Evolutionary conservation across 2,888 invertebrate genomes (phyloP).

Genomic region (Drosophila putrida): DNA sequence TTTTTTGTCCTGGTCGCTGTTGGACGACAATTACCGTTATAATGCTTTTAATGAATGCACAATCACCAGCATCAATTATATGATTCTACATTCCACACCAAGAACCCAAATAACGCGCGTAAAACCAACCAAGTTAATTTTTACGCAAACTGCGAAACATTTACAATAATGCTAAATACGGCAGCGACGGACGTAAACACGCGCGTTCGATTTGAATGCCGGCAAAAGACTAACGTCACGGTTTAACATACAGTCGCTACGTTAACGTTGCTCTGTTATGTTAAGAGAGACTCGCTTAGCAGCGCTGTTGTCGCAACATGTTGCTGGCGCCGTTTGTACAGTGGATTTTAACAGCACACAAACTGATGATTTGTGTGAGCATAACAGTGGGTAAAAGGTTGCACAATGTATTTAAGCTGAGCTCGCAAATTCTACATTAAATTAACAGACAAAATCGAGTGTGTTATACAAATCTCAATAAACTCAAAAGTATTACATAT

Average conservation of each 20-base stretch:
- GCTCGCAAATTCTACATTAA: too few species aligned
- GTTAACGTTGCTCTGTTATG: conserved; percentile 42
- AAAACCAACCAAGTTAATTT: conserved; percentile 37
- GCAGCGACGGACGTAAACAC: conserved; percentile 41
- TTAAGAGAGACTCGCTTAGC: conserved; percentile 39
- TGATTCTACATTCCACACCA: conserved; percentile 4
- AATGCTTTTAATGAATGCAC: conserved; percentile 23
- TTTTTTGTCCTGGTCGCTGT: conserved; percentile 36
- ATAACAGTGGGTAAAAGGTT: neutral
- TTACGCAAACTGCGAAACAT: conserved; percentile 50
- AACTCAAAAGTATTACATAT: too few species aligned
- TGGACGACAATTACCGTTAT: neutral
- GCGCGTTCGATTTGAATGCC: conserved; percentile 59
- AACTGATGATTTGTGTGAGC: conserved; percentile 6
- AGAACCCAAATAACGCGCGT: conserved; percentile 47
- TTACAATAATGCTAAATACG: conserved; percentile 31
- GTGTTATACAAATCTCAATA: too few species aligned
- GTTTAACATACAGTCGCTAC: conserved; percentile 39
- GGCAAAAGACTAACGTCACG: conserved; percentile 55
- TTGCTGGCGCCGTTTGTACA: conserved; percentile 47
- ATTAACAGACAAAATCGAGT: too few species aligned
- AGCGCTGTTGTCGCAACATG: conserved; percentile 61
- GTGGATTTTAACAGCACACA: conserved; percentile 21
- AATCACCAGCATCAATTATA: conserved; percentile 17
- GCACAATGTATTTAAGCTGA: neutral